These are phyloP conservation scores for Chloroceryle inda DNA, from an alignment of 2,797 vertebrate species.

Conservation along the genomic window DNA sequence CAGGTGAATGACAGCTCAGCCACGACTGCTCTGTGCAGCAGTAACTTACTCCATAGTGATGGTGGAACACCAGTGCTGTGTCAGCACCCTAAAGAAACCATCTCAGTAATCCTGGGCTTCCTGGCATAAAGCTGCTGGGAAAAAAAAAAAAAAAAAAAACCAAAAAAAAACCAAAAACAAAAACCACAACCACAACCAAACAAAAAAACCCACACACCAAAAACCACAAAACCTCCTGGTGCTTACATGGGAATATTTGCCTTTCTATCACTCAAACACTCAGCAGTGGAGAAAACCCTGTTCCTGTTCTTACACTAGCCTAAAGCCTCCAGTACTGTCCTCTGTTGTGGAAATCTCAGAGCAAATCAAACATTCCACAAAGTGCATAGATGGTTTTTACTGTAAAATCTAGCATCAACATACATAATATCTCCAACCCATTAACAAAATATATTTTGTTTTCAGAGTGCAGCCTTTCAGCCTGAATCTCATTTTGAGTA, in stretches of 20 bases:
- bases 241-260: background rate
- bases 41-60: accelerated
- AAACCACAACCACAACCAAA: no score
- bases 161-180: no score
- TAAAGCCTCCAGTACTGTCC: background rate
- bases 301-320: background rate
- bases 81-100: accelerated
- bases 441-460: background rate
- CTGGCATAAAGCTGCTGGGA: background rate
- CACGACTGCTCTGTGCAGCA: accelerated
- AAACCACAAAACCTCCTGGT: background rate
- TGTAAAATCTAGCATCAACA: background rate
- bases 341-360: accelerated
- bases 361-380: background rate
- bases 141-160: no score
- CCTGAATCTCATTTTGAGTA: background rate
- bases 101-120: background rate
- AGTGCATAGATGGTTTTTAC: accelerated
- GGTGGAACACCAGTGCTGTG: accelerated
- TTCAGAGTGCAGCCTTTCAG: background rate
- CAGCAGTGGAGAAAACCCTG: background rate
- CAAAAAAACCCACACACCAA: no score
- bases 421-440: background rate
- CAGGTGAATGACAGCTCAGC: background rate
- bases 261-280: background rate